Conservation (phyloP, 2,113 vertebrate species). For the Carollia perspicillata region DNA sequence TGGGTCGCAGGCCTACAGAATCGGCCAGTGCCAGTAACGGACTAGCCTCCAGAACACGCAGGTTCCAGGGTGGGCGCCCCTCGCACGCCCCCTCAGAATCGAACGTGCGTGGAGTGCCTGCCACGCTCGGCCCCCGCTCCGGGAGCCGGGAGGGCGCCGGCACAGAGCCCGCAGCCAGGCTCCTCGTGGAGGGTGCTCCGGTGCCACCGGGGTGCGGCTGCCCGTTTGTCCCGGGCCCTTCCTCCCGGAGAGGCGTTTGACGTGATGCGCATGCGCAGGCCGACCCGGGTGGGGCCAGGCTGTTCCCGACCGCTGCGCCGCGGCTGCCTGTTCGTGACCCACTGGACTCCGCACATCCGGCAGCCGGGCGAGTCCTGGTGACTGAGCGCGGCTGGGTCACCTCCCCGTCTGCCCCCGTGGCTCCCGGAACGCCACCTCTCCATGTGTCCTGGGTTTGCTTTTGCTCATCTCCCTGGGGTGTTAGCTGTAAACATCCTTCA, state of each 20-base stretch:
- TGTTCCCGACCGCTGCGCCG: background rate
- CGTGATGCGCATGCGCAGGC: background rate
- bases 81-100: background rate
- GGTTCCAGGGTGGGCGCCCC: background rate
- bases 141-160: rapidly evolving
- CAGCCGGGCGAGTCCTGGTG: background rate
- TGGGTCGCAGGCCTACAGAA: background rate
- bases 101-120: rapidly evolving
- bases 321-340: background rate
- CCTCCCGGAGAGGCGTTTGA: background rate
- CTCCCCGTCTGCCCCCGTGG: rapidly evolving
- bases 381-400: too few species aligned
- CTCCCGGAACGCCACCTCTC: background rate
- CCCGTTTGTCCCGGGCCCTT: background rate
- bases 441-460: background rate
- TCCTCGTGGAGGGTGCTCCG: too few species aligned
- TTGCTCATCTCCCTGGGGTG: background rate
- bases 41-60: background rate
- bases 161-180: too few species aligned
- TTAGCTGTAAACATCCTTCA: background rate
- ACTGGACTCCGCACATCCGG: too few species aligned
- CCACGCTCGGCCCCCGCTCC: background rate
- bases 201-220: background rate
- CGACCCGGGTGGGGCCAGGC: background rate
- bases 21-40: background rate